Percentiles rank a stretch among this genome's conserved stretches.
phyloP scores from a whole-genome alignment of 2,113 vertebrate genomes.

The Sitta europaea region DNA sequence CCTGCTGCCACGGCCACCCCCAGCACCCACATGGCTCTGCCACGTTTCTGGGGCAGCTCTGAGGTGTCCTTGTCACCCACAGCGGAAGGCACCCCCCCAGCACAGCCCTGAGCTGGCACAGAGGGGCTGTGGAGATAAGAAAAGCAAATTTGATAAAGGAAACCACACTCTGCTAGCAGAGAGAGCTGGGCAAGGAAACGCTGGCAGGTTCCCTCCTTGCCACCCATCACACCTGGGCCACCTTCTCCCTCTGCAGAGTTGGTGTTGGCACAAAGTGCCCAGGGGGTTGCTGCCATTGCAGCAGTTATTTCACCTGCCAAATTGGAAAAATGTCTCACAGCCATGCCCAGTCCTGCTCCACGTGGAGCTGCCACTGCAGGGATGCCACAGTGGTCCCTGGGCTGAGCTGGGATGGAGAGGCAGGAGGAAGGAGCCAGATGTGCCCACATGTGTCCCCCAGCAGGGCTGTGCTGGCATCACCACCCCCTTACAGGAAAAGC shows the following conservation, averaged over 20 bases:
- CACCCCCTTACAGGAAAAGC: neutral
- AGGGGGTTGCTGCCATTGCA: neutral
- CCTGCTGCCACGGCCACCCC: neutral
- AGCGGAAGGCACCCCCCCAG: neutral
- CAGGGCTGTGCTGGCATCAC: neutral
- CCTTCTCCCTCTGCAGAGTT: neutral
- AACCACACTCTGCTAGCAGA: neutral
- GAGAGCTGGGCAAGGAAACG: fast-evolving
- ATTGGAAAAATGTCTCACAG: neutral
- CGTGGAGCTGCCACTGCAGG: neutral
- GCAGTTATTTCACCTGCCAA: fast-evolving
- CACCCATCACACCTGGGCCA: neutral
- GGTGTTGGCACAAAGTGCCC: neutral
- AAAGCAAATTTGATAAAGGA: neutral
- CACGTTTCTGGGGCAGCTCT: fast-evolving
- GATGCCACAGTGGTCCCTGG: fast-evolving
- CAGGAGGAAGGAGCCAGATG: neutral
- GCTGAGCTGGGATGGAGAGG: neutral
- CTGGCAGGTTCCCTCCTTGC: neutral
- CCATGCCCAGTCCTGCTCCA: neutral
- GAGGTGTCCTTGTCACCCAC: neutral
- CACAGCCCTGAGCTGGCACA: neutral
- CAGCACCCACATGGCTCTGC: neutral
- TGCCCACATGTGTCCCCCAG: neutral
- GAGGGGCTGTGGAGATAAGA: neutral